These are phyloP conservation scores for Hemitrygon akajei DNA, from an alignment of 2,797 vertebrate species.

Conservation along the genomic window DNA sequence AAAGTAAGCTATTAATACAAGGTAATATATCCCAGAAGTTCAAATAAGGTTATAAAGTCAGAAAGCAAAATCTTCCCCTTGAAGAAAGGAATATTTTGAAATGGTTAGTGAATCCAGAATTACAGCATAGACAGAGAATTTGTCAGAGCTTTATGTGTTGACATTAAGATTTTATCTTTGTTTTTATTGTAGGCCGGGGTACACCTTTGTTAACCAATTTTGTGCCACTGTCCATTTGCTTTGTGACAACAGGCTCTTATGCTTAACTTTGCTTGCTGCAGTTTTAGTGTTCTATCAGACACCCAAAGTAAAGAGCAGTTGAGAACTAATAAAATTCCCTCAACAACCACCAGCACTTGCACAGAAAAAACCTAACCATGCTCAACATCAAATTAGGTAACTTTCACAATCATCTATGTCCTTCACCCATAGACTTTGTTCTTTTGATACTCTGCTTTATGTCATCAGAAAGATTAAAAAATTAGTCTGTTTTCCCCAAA, in stretches of 20 bases:
- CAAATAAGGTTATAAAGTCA: neutral
- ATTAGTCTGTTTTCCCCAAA: neutral
- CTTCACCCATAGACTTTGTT: neutral
- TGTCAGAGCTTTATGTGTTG: neutral
- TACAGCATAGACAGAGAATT: no score
- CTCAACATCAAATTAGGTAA: neutral
- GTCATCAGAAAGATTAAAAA: neutral
- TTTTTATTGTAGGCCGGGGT: neutral
- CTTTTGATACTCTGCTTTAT: neutral
- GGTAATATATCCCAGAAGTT: neutral
- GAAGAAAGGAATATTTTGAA: neutral
- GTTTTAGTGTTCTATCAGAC: neutral
- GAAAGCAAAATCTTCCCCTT: neutral
- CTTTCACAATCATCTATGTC: neutral
- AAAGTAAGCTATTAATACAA: neutral
- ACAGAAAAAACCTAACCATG: neutral
- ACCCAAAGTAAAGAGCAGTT: neutral
- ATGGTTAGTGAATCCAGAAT: neutral
- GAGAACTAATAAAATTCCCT: neutral
- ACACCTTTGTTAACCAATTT: neutral
- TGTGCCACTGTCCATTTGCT: neutral
- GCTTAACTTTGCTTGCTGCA: neutral
- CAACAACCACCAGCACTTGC: neutral
- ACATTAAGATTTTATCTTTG: neutral
- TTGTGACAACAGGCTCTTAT: neutral